Conservation (phyloP, 2,113 vertebrate genomes). For the Naja naja region DNA sequence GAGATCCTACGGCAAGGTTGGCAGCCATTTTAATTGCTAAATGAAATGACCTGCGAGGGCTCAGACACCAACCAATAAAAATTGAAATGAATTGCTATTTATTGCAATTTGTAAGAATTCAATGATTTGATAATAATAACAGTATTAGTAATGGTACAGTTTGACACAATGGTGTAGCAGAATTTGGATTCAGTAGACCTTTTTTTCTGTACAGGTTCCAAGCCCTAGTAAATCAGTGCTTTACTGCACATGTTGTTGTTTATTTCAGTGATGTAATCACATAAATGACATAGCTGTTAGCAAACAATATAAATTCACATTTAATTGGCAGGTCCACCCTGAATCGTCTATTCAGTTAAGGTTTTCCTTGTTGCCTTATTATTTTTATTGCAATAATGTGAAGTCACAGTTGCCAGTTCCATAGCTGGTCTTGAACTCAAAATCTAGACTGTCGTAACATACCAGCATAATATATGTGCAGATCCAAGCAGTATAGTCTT, state of each 20-base stretch:
- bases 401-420: neutral
- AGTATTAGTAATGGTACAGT: neutral
- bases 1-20: neutral
- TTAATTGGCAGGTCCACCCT: neutral
- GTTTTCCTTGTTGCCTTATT: neutral
- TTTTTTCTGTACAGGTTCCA: neutral
- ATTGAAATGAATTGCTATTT: neutral
- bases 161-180: neutral
- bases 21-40: neutral
- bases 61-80: neutral
- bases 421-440: neutral
- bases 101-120: neutral
- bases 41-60: neutral
- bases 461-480: neutral
- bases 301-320: neutral
- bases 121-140: neutral
- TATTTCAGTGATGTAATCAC: neutral
- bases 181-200: neutral
- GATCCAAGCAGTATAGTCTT: neutral
- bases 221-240: neutral
- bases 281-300: neutral
- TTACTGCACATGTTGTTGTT: neutral
- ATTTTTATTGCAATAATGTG: neutral
- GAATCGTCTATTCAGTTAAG: neutral
- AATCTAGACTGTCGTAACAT: neutral